Evolutionary conservation across 2,113 vertebrate genomes (phyloP), one percentile per base, ranked within the genome.

Genomic region (Pygoscelis antarcticus): DNA sequence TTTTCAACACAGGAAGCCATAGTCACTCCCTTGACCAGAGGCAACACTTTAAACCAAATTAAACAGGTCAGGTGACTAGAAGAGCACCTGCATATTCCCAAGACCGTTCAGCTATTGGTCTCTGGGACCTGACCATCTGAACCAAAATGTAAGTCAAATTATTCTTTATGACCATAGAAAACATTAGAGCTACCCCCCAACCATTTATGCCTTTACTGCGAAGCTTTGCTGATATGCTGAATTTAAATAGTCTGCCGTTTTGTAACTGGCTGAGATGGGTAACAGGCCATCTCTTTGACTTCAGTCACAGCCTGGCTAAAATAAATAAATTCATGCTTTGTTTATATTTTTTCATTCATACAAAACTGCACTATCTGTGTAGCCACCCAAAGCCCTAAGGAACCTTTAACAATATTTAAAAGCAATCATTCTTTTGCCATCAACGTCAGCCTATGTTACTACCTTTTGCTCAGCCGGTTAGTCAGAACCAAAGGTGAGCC

Each of bases 11-110:
- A 95, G 89, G 94, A 95, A 94, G 80, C 65, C 54, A 22, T 23
- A 85, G 76, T 66, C 83, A 36, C 34, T 85, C 69, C 69, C 79
- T 86, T 83, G 78, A 89, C 89, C 89, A 96, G 84, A 87, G 66
- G 58, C 84, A 93, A 62, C 84, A 80, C 81, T 96, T 96, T 77
- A 91, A 87, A 95, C 38, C 87, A 87, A 96, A 97, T 96, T 85
- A 96, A 95, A 88, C 61, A 83, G 74, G 49, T 87, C 88, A 96
- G 78, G 66, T 90, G 84, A 88, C 81, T 77, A 51, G 70, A 85
- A 66, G 34, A 96, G 81, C 87, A 95, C 89, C 87, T 96, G 89
- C 62, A 38, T 89, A 94, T 85, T 97, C 91, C 94, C 94, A 85
- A 81, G 89, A 66, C 58, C 7, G 3, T 49, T 88, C 2, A 6